Evolutionary conservation across 2,797 vertebrate species (phyloP).

Genomic region (Sebastes oblongus): DNA sequence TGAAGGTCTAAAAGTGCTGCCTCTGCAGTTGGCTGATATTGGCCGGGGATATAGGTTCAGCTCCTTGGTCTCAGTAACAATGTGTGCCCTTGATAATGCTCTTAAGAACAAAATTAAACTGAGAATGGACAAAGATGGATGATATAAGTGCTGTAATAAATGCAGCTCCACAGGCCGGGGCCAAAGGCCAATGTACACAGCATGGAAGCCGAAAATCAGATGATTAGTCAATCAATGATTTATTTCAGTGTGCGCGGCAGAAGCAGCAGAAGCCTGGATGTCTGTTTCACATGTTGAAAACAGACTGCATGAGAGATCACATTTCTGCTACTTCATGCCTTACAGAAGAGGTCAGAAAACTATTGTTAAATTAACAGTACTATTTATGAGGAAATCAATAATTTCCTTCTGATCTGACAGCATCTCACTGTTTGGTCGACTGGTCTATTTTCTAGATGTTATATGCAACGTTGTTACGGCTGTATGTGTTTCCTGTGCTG

Average conservation of each 20-base stretch:
- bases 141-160: constrained; percentile 36
- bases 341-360: neutral
- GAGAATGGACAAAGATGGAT: constrained; percentile 13
- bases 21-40: constrained; percentile 33
- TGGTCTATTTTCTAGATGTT: constrained; percentile 8
- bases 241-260: constrained; percentile 14
- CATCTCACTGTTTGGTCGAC: neutral
- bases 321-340: neutral
- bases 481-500: too few relatives aligned
- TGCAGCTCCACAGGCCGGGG: constrained; percentile 23
- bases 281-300: constrained; percentile 9
- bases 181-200: constrained; percentile 40
- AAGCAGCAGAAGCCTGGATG: constrained; percentile 16
- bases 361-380: neutral
- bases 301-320: neutral
- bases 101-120: constrained; percentile 7
- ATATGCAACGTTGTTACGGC: neutral
- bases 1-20: constrained; percentile 22
- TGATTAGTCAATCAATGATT: constrained; percentile 35
- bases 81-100: constrained; percentile 23
- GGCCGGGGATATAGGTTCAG: neutral
- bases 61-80: constrained; percentile 22
- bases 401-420: constrained; percentile 7
- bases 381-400: constrained; percentile 6
- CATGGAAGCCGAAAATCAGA: constrained; percentile 41